Evolutionary conservation across 2,113 vertebrate genomes (phyloP), one percentile per base, ranked within the genome.

Genomic region (Corythoichthys intestinalis): DNA sequence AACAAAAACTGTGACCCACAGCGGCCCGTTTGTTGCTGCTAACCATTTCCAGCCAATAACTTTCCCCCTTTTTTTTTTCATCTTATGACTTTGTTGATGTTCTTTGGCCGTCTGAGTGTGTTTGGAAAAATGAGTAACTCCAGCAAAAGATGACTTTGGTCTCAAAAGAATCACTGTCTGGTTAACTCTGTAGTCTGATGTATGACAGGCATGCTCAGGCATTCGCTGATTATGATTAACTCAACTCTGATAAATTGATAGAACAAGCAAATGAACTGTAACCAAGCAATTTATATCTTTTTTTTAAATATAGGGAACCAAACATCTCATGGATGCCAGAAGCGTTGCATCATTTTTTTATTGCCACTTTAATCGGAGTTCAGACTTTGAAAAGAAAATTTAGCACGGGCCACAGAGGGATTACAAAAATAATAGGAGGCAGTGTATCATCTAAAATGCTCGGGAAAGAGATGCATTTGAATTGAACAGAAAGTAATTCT

Each of bases 281-380:
- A 60, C n/a, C 44, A 12, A 2, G 20, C 20, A 13, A 63, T 63
- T 63, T 63, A 28, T 63, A 47, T 5, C 3, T 38, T 49, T 48
- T 46, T n/a, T 61, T 58, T 58, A 12, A 34, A 17, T 10, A 49
- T 41, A 20, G 6, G 44, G 28, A 65, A 48, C 41, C 34, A 37
- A 65, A 34, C 44, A 48, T 65, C 34, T 65, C 46, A 66, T 38
- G 37, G 17, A 39, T 66, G 48, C 78, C 62, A 38, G 49, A 83
- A 70, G 53, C 64, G 82, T 86, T 44, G 78, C 79, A 72, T 86
- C 86, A 85, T 69, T 62, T 59, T 41, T 78, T 69, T 65, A 67
- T 78, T 70, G 44, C 2, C 57, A 20, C 10, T 62, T 62, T 46
- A 44, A 44, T 62, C 39, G 0, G 11, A 47, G 44, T 63, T 63